Base-by-base conservation (phyloP, 1,140 invertebrate genomes). In the Trichonephila clavata region DNA sequence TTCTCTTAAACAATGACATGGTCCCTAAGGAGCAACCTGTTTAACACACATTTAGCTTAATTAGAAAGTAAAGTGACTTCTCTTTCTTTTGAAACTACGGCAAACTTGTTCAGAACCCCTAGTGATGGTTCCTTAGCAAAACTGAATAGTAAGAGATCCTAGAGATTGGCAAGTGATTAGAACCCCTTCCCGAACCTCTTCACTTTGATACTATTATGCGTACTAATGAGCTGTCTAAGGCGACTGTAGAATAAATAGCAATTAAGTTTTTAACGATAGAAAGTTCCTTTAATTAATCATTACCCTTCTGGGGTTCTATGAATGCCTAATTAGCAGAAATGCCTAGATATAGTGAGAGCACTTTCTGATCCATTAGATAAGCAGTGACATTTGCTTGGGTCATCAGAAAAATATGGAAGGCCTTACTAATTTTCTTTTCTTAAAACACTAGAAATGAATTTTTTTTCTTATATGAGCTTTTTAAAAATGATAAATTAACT, bases 171-270 rank as follows among this genome's bases (percentile, higher is more conserved):
- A 89, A 68, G 61, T 89, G 87, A 68, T 89, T 89, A 68, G 87
- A 59, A 16, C 87, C 84, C 60, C 27, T 89, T 50, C 87, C 87
- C 21, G 16, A 18, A 16, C 87, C 87, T 89, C 84, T 86, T 86
- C 84, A 86, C 84, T 86, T 71, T 77, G 63, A 89, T 57, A 89
- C 87, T 24, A 86, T 77, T 77, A 68, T 77, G 57, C 65, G 63
- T 71, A 65, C 87, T 89, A 89, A 89, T 89, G 87, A 89, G 87
- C 87, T 89, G 87, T 89, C 87, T 89, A 57, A 89, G 87, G 87
- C 87, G 63, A 68, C 32, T 89, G 87, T 24, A 89, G 87, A 89
- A 89, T 89, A 89, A 89, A 89, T 89, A 89, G 87, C 87, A 89
- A 89, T 89, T 89, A 89, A 89, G 87, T 89, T 89, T 89, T 89